Evolutionary conservation across 2,797 vertebrate species (phyloP), one percentile per base, ranked within the genome.

Genomic region (Garrulus glandarius): DNA sequence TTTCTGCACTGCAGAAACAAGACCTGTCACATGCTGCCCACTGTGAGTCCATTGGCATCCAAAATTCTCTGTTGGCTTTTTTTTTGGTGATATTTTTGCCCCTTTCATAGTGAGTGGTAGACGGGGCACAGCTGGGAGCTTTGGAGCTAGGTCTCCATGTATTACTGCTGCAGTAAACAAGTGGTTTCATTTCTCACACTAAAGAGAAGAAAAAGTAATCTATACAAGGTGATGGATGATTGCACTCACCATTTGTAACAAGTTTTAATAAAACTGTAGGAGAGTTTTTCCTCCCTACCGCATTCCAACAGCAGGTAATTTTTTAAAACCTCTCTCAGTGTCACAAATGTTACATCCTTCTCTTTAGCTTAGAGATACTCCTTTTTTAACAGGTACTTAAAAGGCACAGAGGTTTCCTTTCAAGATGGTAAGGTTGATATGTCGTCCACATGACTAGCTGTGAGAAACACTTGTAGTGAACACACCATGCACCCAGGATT

Each of bases 221-320:
- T 56, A 7, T 70, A 69, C 34, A 41, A 78, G 77, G 69, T 89
- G 91, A 93, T 91, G 89, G 91, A 92, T 89, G 93, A 76, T 30
- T 34, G 55, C 41, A 29, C 63, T 92, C 63, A 76, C n/a, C 27
- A 20, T 81, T 94, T 79, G 55, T 69, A 91, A 81, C 70, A 88
- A 68, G 39, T 79, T 76, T 87, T 90, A 84, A 87, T 84, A 75
- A 92, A 92, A 93, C 5, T 29, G 68, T 57, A 61, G 92, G 67
- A 83, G 59, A 27, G 29, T 10, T 75, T 93, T 92, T 71, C 53
- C 59, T 90, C 50, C 85, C 72, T 68, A 50, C 87, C 0, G 0
- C 61, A 59, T 86, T 93, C 67, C 70, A 84, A 13, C 29, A 69
- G 47, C 34, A 59, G 39, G 67, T 57, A 61, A 86, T 76, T 86